phyloP scores from a whole-genome alignment of 53 echinoderm and acorn worm species.

The Holothuria scabra region DNA sequence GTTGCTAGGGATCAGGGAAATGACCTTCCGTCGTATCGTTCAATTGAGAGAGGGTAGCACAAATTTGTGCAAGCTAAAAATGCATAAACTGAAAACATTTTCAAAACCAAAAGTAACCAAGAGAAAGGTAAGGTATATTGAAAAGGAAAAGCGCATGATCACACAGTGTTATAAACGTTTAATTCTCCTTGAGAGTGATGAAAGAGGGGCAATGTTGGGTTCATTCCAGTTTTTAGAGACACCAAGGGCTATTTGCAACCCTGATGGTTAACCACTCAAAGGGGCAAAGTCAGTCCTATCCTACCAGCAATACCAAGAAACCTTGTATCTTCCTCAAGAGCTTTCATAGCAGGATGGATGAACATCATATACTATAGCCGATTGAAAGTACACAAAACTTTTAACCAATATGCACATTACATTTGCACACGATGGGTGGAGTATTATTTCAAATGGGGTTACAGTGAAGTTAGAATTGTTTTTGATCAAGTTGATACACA shows the following conservation, averaged over 20 bases:
- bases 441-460: constrained; percentile 43
- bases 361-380: constrained; percentile 67
- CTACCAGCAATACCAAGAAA: constrained; percentile 10
- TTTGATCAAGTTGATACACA: constrained; percentile 71
- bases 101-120: constrained; percentile 60
- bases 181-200: constrained; percentile 44
- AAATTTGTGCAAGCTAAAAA: constrained; percentile 50
- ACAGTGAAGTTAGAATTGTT: constrained; percentile 61
- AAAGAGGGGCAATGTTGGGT: constrained; percentile 50
- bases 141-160: constrained; percentile 54
- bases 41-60: constrained; percentile 54
- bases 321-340: constrained; percentile 9
- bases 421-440: constrained; percentile 44
- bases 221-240: constrained; percentile 62
- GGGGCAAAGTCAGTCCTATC: constrained; percentile 55
- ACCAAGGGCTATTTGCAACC: constrained; percentile 63
- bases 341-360: constrained; percentile 73
- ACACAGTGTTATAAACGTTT: constrained; percentile 65
- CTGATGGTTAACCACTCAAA: constrained; percentile 66
- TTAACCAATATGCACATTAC: constrained; percentile 58
- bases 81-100: constrained; percentile 62
- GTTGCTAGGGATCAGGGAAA: constrained; percentile 51
- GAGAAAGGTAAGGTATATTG: constrained; percentile 59
- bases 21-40: constrained; percentile 42
- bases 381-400: constrained; percentile 52